phyloP scores from a whole-genome alignment of 2,113 vertebrate genomes.

The Erythrocercus mccallii region DNA sequence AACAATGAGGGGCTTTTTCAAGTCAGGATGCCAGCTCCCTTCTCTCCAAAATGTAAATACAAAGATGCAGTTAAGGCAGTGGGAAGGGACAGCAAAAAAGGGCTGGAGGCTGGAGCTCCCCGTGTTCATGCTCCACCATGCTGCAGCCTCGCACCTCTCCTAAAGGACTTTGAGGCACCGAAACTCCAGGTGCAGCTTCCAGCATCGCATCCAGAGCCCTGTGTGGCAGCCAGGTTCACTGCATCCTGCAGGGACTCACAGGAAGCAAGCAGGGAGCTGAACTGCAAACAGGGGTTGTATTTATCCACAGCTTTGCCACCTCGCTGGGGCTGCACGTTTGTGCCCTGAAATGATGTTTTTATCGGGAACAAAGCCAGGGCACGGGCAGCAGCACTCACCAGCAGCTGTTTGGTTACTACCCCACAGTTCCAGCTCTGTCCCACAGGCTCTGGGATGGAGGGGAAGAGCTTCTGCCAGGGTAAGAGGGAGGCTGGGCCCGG shows the following conservation, averaged over 20 bases:
- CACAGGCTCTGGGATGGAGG: background rate
- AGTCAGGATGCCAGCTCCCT: background rate
- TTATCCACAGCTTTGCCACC: background rate
- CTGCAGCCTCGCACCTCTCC: background rate
- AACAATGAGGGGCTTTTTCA: background rate
- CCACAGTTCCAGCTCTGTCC: background rate
- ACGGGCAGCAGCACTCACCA: background rate
- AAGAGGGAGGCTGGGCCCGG: background rate
- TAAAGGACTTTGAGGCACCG: background rate
- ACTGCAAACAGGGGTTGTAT: background rate
- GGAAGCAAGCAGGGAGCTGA: background rate
- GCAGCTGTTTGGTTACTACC: background rate
- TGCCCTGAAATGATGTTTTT: background rate
- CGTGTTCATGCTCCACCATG: background rate
- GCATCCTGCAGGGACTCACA: background rate
- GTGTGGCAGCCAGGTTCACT: background rate
- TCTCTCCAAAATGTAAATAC: background rate
- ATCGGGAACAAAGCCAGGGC: background rate
- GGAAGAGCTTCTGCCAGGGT: background rate
- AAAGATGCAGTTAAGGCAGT: background rate
- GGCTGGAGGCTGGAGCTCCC: background rate
- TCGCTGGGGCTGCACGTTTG: background rate
- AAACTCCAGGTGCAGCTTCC: background rate
- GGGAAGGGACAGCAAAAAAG: background rate
- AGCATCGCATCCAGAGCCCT: background rate